A percentile compares a stretch with the other conserved stretches of the same genome.
Evolutionary conservation across 2,113 vertebrate species (phyloP).

Genomic region (Poeciliopsis turrubarensis): DNA sequence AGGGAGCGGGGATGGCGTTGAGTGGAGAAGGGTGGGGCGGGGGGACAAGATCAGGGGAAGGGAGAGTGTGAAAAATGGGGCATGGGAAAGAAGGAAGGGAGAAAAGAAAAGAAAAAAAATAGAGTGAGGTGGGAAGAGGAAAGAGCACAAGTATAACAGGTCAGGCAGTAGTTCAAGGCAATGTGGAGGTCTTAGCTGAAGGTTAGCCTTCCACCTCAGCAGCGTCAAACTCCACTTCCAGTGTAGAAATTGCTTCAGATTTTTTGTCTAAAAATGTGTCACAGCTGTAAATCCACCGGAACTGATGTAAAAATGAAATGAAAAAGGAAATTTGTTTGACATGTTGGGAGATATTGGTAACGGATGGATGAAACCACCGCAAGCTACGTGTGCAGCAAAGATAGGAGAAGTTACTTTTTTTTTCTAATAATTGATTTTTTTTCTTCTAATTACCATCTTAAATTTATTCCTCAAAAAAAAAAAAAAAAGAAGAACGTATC

Average conservation of each 20-base stretch:
- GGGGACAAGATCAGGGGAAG: conserved; percentile 34
- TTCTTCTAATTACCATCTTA: no score
- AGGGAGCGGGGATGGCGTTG: conserved; percentile 25
- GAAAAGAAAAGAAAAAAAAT: conserved; percentile 58
- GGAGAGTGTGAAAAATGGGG: conserved; percentile 33
- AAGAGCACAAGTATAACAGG: conserved; percentile 78
- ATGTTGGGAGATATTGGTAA: conserved; percentile 22
- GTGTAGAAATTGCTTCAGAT: neutral
- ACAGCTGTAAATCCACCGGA: neutral
- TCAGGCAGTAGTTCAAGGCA: conserved; percentile 77
- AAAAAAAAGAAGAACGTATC: no score
- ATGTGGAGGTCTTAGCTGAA: conserved; percentile 61
- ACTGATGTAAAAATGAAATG: neutral
- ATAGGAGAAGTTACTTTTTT: no score
- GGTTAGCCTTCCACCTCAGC: conserved; percentile 53
- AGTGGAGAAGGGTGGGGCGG: neutral
- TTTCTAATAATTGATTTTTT: no score
- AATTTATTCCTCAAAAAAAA: no score
- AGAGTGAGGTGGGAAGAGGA: conserved; percentile 69
- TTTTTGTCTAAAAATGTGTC: neutral
- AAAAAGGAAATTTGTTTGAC: conserved; percentile 26
- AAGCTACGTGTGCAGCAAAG: neutral
- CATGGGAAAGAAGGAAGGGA: conserved; percentile 40
- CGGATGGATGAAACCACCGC: conserved; percentile 2
- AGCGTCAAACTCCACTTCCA: conserved; percentile 37